Base-by-base conservation (phyloP, 2,888 invertebrate genomes). In the Endotricha flammealis region DNA sequence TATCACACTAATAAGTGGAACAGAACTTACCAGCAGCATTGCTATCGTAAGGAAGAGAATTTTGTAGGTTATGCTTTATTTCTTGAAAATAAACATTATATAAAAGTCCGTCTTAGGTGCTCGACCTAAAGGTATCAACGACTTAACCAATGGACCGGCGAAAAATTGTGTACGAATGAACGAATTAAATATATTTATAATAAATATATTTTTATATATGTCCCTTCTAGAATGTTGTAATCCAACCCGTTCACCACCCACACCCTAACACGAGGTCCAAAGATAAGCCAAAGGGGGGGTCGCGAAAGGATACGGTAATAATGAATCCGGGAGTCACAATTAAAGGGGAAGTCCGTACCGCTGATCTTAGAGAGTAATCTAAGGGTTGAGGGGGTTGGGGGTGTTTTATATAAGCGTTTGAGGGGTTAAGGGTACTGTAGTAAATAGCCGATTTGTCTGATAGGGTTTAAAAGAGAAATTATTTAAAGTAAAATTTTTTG, bases 291-390 rank as follows among this genome's bases (percentile, higher is more conserved):
- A 68, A 75, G 57, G 72, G 57, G 72, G 78, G 79, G 77, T 74
- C 63, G 70, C 61, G 53, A 70, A 75, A 79, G 80, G 80, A 79
- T 76, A 75, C 72, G 65, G 71, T 68, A 68, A 73, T 85, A 85
- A 86, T 83, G 82, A 83, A 70, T 72, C 79, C 73, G 80, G 74
- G 76, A 69, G 65, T 74, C 76, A 78, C 85, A 83, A 85, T 86
- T 85, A 83, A 65, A 74, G 82, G 83, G 82, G 81, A 83, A 80
- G 80, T 82, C 65, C 72, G 82, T 74, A 53, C 69, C 65, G 72
- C 64, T 69, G 81, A 85, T 86, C 86, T 86, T 85, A 64, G 76
- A 74, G 68, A 73, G 70, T 65, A 65, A 74, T 76, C 74, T 76
- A 63, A 62, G 67, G 72, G 63, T 49, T 39, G 48, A 41, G 56